phyloP scores from a whole-genome alignment of 2,888 invertebrate genomes.

The Drosophila borborema region DNA sequence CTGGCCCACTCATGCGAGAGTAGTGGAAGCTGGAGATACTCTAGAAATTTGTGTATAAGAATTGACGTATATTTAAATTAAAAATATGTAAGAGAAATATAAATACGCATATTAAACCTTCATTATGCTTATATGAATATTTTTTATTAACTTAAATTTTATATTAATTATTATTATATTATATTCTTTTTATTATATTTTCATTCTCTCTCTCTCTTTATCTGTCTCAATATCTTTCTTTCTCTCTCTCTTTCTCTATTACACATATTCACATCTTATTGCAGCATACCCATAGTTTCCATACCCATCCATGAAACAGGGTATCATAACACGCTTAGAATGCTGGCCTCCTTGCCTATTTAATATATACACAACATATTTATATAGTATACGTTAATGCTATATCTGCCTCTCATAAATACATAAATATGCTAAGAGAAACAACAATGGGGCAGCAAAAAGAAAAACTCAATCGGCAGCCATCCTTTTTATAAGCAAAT shows the following conservation, averaged over 20 bases:
- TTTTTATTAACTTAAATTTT: too few relatives aligned
- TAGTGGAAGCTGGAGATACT: neutral
- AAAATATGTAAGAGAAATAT: neutral
- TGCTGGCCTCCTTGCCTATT: slow-evolving; percentile 12
- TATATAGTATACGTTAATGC: slow-evolving; percentile 25
- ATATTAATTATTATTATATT: too few relatives aligned
- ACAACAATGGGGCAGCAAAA: slow-evolving; percentile 36
- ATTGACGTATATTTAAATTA: neutral
- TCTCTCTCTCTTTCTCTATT: neutral
- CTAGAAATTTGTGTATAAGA: neutral
- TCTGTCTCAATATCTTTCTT: too few relatives aligned
- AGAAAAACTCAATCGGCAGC: slow-evolving; percentile 31
- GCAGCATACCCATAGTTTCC: neutral
- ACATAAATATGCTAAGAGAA: slow-evolving; percentile 65
- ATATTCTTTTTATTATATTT: too few relatives aligned
- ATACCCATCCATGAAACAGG: neutral
- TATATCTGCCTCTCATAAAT: slow-evolving; percentile 72
- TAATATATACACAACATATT: slow-evolving; percentile 15
- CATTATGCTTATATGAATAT: too few relatives aligned
- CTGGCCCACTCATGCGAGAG: rapidly evolving
- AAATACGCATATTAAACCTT: neutral
- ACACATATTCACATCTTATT: neutral
- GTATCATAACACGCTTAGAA: slow-evolving; percentile 26
- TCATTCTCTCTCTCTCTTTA: too few relatives aligned
- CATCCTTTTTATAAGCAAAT: slow-evolving; percentile 49